These are phyloP conservation scores for Tetramorium bicarinatum DNA, from an alignment of 2,888 invertebrate genomes.

Conservation along the genomic window DNA sequence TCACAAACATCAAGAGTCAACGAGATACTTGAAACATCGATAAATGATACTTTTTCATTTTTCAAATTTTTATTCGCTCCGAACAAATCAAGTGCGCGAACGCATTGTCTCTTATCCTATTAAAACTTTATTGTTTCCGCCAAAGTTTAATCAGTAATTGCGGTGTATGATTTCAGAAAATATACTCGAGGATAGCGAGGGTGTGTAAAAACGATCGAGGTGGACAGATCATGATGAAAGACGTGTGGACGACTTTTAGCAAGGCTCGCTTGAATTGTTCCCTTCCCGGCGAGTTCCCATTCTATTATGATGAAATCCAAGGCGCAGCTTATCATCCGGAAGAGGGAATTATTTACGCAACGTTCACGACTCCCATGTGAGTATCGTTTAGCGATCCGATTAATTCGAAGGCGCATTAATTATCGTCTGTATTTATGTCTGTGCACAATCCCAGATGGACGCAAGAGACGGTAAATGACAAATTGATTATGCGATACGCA, in stretches of 20 bases:
- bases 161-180: constrained; percentile 88
- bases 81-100: neutral
- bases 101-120: neutral
- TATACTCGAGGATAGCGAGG: constrained; percentile 96
- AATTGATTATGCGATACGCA: constrained; percentile 34
- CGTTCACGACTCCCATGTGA: constrained; percentile 94
- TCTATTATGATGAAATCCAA: constrained; percentile 96
- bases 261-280: constrained; percentile 95
- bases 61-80: neutral
- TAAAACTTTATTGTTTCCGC: neutral
- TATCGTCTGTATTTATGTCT: constrained; percentile 53
- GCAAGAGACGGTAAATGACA: constrained; percentile 48
- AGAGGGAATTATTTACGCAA: constrained; percentile 93
- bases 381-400: constrained; percentile 62
- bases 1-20: neutral
- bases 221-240: constrained; percentile 91
- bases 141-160: neutral
- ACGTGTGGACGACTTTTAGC: constrained; percentile 96
- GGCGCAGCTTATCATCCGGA: constrained; percentile 92
- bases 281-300: constrained; percentile 94
- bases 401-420: constrained; percentile 35
- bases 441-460: constrained; percentile 37
- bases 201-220: constrained; percentile 96
- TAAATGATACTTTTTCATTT: neutral
- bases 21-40: neutral